Conservation (phyloP, 2,113 vertebrate species). For the Cavia aperea region DNA sequence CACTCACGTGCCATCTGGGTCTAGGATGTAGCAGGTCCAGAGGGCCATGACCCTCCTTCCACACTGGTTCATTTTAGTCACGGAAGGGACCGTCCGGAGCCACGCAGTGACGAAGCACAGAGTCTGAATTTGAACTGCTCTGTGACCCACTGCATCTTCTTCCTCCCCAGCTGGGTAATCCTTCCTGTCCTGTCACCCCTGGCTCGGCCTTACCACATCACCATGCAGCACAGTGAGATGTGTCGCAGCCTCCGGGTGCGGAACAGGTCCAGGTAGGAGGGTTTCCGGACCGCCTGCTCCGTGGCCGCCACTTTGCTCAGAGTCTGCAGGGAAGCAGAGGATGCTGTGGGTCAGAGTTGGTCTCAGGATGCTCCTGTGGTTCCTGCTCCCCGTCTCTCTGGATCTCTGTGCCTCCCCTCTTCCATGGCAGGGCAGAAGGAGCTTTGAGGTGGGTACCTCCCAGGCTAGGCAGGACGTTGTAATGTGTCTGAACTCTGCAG, state of each 20-base stretch:
- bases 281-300: conserved; percentile 35
- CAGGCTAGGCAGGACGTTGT: not conserved
- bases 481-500: not conserved
- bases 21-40: conserved; percentile 72
- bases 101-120: not conserved
- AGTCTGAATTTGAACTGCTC: not conserved
- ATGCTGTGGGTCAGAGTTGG: not conserved
- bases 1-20: conserved; percentile 26
- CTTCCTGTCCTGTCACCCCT: not conserved
- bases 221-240: conserved; percentile 75
- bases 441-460: not conserved
- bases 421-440: not conserved
- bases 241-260: conserved; percentile 74
- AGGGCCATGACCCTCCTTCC: conserved; percentile 31
- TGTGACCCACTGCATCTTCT: conserved; percentile 44
- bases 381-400: not conserved
- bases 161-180: not conserved
- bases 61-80: not conserved
- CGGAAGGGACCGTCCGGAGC: not conserved
- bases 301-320: conserved; percentile 46
- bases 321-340: conserved; percentile 25
- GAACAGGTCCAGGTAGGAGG: conserved; percentile 79
- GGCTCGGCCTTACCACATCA: conserved; percentile 74
- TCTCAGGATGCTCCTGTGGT: not conserved
- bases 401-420: not conserved